A percentile compares a stretch with the other conserved stretches of the same genome.
phyloP scores from a whole-genome alignment of 1,140 invertebrate species.

The Drosophila setifemur region DNA sequence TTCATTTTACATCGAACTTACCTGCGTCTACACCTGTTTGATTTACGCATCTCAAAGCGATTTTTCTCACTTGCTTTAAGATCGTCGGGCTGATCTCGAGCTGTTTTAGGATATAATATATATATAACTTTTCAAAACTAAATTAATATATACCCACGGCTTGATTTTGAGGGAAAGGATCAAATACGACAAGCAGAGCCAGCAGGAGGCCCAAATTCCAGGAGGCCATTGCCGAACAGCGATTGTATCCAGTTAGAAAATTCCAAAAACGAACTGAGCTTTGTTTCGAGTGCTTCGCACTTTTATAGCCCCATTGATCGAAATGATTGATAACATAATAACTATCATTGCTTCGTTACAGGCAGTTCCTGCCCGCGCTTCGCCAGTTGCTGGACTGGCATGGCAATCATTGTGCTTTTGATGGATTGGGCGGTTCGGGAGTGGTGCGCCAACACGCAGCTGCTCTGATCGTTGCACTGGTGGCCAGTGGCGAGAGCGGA shows the following conservation, averaged over 20 bases:
- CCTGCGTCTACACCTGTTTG: slow-evolving; percentile 54
- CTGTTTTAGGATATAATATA: slow-evolving; percentile 1
- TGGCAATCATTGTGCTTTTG: slow-evolving; percentile 72
- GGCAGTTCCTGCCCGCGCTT: slow-evolving; percentile 73
- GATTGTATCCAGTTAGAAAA: not conserved
- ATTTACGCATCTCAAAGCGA: slow-evolving; percentile 49
- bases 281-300: not conserved
- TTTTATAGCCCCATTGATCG: slow-evolving; percentile 41
- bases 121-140: not conserved
- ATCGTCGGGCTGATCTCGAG: slow-evolving; percentile 47
- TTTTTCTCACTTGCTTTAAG: slow-evolving; percentile 54
- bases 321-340: slow-evolving; percentile 27
- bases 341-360: slow-evolving; percentile 47
- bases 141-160: slow-evolving; percentile 23
- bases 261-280: slow-evolving; percentile 25
- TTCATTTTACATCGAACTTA: slow-evolving; percentile 12
- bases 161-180: slow-evolving; percentile 3
- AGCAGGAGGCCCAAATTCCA: slow-evolving; percentile 18
- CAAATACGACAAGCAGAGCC: slow-evolving; percentile 18
- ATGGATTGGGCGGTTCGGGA: slow-evolving; percentile 58
- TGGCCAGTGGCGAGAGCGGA: slow-evolving; percentile 57
- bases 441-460: slow-evolving; percentile 79
- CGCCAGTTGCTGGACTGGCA: slow-evolving; percentile 80
- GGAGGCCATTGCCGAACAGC: slow-evolving; percentile 20
- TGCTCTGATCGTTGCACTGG: slow-evolving; percentile 64